Conservation (phyloP, 2,113 vertebrate genomes). For the Motacilla tschutschensis region DNA sequence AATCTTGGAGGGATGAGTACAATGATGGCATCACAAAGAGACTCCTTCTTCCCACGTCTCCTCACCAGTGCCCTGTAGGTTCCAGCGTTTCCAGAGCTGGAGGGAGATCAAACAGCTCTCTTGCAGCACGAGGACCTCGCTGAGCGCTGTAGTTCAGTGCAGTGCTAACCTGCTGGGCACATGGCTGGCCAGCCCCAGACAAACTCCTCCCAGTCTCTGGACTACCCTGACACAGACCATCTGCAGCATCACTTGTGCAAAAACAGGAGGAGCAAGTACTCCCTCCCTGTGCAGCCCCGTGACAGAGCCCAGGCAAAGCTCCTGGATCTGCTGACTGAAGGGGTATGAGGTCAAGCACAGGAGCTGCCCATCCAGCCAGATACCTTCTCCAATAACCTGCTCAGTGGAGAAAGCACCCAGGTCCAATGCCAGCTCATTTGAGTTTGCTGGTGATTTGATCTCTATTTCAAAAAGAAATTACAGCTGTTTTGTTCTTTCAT, state of each 20-base stretch:
- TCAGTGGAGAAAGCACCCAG: background rate
- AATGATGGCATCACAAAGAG: background rate
- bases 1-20: background rate
- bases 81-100: background rate
- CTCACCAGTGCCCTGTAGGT: background rate
- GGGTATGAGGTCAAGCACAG: background rate
- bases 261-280: rapidly evolving
- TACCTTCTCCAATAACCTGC: background rate
- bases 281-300: background rate
- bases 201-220: background rate
- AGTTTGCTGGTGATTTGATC: background rate
- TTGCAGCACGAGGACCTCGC: rapidly evolving
- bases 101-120: background rate
- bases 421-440: background rate
- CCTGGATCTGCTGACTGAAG: background rate
- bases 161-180: background rate
- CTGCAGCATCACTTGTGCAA: background rate
- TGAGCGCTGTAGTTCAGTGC: background rate
- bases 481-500: background rate
- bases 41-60: background rate
- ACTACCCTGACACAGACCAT: no score
- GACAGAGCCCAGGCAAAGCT: background rate
- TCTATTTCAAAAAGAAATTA: background rate
- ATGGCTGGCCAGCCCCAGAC: background rate
- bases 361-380: background rate